Evolutionary conservation across 1,140 invertebrate genomes (phyloP).

Genomic region (Laupala kohalensis): DNA sequence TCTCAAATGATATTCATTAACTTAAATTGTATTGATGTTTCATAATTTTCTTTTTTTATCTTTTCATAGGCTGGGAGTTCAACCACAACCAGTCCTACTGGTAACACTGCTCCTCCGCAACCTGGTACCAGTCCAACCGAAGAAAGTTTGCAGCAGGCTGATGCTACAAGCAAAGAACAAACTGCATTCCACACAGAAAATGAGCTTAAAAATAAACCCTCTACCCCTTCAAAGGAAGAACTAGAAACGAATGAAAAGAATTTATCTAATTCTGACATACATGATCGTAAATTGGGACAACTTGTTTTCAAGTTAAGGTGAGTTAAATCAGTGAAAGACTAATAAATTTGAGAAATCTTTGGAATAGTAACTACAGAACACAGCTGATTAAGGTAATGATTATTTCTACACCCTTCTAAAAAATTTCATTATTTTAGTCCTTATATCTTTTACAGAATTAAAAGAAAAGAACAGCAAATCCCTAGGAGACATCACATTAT

Average conservation of each 20-base stretch:
- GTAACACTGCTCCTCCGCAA: not conserved
- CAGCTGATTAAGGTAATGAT: too few species aligned
- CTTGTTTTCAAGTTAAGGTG: slow-evolving; percentile 72
- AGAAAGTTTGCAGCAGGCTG: not conserved
- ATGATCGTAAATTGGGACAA: slow-evolving; percentile 56
- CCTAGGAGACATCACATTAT: too few species aligned
- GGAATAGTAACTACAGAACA: too few species aligned
- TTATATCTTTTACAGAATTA: too few species aligned
- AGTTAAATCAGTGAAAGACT: slow-evolving; percentile 17
- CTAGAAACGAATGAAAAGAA: slow-evolving; percentile 48
- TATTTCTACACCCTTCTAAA: too few species aligned
- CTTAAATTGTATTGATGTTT: too few species aligned
- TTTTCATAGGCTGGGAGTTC: slow-evolving; percentile 1
- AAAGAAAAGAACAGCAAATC: too few species aligned
- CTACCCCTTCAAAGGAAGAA: slow-evolving; percentile 40
- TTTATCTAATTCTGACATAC: slow-evolving; percentile 29
- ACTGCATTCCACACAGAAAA: slow-evolving; percentile 29
- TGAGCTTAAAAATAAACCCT: slow-evolving; percentile 26
- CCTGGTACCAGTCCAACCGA: slow-evolving; percentile 2
- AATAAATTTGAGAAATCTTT: not conserved
- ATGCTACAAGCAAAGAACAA: not conserved
- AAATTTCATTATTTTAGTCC: too few species aligned
- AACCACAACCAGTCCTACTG: not conserved
- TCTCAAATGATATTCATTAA: too few species aligned
- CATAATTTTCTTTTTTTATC: too few species aligned